These are phyloP conservation scores for Tachycineta bicolor DNA, from an alignment of 2,113 vertebrate genomes.

Conservation along the genomic window DNA sequence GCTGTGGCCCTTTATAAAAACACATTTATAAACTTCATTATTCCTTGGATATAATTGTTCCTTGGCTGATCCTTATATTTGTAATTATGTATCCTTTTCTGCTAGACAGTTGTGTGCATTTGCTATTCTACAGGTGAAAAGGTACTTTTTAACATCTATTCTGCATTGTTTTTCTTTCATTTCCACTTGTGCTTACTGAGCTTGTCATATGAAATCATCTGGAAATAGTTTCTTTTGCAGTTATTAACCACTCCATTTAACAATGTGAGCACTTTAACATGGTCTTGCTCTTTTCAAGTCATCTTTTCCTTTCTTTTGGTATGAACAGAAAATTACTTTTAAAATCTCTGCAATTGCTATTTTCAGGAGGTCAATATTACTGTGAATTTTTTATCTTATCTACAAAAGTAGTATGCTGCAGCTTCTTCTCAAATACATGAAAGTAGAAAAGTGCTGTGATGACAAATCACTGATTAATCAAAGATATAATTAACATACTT, in stretches of 20 bases:
- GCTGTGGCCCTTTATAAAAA: rapidly evolving
- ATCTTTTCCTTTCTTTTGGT: background rate
- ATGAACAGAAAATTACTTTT: background rate
- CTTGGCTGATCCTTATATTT: background rate
- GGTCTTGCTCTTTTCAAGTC: background rate
- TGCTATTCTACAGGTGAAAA: background rate
- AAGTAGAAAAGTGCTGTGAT: background rate
- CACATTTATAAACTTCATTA: background rate
- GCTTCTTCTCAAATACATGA: background rate
- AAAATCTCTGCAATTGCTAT: background rate
- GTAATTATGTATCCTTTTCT: background rate
- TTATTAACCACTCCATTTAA: slow-evolving; percentile 50
- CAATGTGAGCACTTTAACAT: background rate
- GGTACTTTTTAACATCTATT: background rate
- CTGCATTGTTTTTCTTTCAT: background rate
- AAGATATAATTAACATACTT: background rate
- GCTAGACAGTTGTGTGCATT: background rate
- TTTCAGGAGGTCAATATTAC: background rate
- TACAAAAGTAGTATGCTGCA: background rate
- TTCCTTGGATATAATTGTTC: background rate
- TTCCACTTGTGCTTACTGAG: background rate
- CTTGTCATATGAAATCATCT: slow-evolving; percentile 23
- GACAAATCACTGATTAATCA: background rate
- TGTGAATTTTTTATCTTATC: background rate
- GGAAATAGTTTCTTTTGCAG: background rate